Evolutionary conservation across 2,888 invertebrate genomes (phyloP).

Genomic region (Pollenia amentaria): DNA sequence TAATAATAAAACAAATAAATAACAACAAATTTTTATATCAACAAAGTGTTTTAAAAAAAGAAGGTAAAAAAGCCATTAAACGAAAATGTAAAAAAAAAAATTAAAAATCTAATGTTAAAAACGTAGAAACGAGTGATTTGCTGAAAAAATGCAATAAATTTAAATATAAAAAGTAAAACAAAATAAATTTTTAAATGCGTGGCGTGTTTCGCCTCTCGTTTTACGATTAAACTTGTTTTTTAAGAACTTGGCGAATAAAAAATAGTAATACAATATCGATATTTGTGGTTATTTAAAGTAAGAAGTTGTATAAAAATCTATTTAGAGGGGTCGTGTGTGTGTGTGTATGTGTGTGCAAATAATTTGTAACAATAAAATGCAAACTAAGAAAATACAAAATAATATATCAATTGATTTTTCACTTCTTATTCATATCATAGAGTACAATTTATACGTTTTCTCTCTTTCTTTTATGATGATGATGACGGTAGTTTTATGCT

Average conservation of each 20-base stretch:
- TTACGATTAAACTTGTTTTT: background rate
- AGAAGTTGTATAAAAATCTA: background rate
- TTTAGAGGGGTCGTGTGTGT: background rate
- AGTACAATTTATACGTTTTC: too few relatives aligned
- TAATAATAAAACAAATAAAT: conserved; percentile 23
- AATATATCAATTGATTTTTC: conserved; percentile 67
- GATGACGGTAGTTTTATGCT: conserved; percentile 9
- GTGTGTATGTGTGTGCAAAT: background rate
- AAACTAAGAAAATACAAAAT: conserved; percentile 6
- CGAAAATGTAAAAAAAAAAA: conserved; percentile 5
- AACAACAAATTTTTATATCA: background rate
- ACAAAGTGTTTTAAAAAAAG: conserved; percentile 19
- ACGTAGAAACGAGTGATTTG: conserved; percentile 38
- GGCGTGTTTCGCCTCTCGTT: conserved; percentile 46
- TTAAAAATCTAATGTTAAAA: background rate
- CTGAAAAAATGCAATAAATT: conserved; percentile 6
- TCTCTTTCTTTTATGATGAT: too few relatives aligned
- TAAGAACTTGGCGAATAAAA: conserved; percentile 25
- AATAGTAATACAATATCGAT: conserved; percentile 53
- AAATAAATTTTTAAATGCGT: conserved; percentile 59
- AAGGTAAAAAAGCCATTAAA: conserved; percentile 44
- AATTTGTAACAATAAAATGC: background rate
- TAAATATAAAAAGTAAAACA: conserved; percentile 27
- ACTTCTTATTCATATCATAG: conserved; percentile 32
- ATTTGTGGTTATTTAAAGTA: conserved; percentile 59